Evolutionary conservation across 2,113 vertebrate genomes (phyloP), one percentile per base, ranked within the genome.

Genomic region (Microcebus jonahi): DNA sequence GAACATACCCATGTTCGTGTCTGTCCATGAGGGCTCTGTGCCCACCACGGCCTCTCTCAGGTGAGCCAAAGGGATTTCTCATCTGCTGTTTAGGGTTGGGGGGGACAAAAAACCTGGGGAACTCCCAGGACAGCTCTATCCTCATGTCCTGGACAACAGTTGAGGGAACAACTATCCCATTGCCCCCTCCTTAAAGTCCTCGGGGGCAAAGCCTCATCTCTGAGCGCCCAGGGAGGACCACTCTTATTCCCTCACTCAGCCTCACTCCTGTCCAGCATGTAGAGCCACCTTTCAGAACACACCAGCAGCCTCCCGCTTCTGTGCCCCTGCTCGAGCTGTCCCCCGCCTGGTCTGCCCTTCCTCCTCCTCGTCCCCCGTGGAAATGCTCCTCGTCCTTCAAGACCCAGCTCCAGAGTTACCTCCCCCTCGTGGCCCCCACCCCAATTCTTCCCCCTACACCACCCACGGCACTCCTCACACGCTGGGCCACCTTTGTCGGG

Each of bases 31-130:
- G 12, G 92, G 96, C 11, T 39, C 48, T 0, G 0, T 11, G 7
- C 93, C 96, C 79, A 92, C 90, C 63, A 11, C 6, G 0, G 79
- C 83, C 45, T 55, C 91, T 13, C 21, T 91, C 0, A 9, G 96
- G 96, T 97, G 39, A 94, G 97, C 87, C 68, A 6, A 3, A 36
- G 55, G 14, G 55, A 21, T 2, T 14, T 59, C 20, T 31, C 2
- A 2, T 0, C 14, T 17, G n/a, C 36, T 39, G 0, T 14, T 50
- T 20, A 14, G 3, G 8, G 39, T 8, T 48, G 48, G 48, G 48
- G 48, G 48, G 10, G 34, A 8, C 3, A n/a, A 65, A 6, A 8
- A 4, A 13, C 34, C 65, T 25, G 6, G 27, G 45, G 20, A 31
- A 17, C 5, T 5, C 15, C 20, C 21, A 1, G 48, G 71, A 42